These are phyloP conservation scores for Eurois occulta DNA, from an alignment of 2,888 invertebrate genomes.

Conservation along the genomic window DNA sequence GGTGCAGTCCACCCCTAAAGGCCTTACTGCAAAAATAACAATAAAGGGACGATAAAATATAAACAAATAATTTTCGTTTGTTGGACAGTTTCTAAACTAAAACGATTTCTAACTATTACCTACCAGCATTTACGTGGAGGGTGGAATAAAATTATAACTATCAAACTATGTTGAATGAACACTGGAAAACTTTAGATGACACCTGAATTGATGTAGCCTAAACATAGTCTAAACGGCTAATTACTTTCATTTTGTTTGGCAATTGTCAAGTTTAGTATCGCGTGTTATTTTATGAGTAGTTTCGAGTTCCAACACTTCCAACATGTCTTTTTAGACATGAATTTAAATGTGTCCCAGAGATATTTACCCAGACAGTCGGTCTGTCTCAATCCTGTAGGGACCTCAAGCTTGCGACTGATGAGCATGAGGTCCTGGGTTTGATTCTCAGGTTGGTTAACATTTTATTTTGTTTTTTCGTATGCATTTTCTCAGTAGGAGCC, in stretches of 20 bases:
- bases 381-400: too few relatives aligned
- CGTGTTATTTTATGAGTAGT: not conserved
- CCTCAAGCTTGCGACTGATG: too few relatives aligned
- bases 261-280: not conserved
- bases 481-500: too few relatives aligned
- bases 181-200: not conserved
- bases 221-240: not conserved
- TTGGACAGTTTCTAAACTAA: not conserved
- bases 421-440: too few relatives aligned
- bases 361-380: too few relatives aligned
- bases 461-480: too few relatives aligned
- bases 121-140: not conserved
- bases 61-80: not conserved
- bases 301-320: not conserved
- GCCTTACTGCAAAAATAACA: too few relatives aligned
- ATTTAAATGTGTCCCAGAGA: too few relatives aligned
- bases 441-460: too few relatives aligned
- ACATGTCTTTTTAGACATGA: too few relatives aligned
- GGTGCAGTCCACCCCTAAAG: too few relatives aligned
- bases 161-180: constrained; percentile 1
- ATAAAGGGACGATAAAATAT: too few relatives aligned
- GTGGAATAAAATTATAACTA: constrained; percentile 7
- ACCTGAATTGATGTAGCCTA: constrained; percentile 11
- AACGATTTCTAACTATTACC: not conserved
- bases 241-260: not conserved